Percentiles rank a stretch among this genome's conserved stretches.
Conservation (phyloP, 2,888 invertebrate genomes). For the Sphecodes monilicornis region DNA sequence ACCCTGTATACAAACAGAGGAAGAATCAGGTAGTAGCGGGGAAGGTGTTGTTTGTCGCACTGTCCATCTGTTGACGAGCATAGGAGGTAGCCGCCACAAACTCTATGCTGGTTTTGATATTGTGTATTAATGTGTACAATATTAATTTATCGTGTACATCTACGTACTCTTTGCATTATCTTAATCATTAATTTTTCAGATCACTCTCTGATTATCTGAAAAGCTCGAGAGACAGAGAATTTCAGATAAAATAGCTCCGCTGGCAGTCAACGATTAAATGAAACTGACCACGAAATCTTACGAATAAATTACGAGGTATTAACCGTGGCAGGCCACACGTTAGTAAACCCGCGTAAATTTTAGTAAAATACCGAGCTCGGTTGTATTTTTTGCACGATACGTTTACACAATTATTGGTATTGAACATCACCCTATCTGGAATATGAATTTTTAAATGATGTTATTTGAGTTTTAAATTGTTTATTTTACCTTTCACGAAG, state of each 20-base stretch:
- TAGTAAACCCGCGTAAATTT: constrained; percentile 8
- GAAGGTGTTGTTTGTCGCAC: no score
- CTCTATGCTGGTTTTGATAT: no score
- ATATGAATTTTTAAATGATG: background rate
- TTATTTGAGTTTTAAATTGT: constrained; percentile 23
- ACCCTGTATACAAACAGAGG: no score
- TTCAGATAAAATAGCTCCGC: background rate
- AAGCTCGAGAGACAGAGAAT: background rate
- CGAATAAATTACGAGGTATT: constrained; percentile 14
- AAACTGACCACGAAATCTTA: constrained; percentile 7
- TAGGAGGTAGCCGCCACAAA: no score
- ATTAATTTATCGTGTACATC: background rate
- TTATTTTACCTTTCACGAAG: background rate
- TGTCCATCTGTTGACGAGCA: no score
- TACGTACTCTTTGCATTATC: background rate
- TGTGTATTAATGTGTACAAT: background rate
- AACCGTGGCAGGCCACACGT: background rate
- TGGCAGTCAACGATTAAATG: constrained; percentile 23
- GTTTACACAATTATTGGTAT: constrained; percentile 1
- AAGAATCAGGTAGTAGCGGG: no score
- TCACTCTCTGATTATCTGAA: background rate
- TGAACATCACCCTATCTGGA: background rate
- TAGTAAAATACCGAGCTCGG: background rate
- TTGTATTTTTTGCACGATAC: constrained; percentile 2
- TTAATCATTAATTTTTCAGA: background rate